phyloP scores from a whole-genome alignment of 2,113 vertebrate genomes.

The Sula dactylatra region DNA sequence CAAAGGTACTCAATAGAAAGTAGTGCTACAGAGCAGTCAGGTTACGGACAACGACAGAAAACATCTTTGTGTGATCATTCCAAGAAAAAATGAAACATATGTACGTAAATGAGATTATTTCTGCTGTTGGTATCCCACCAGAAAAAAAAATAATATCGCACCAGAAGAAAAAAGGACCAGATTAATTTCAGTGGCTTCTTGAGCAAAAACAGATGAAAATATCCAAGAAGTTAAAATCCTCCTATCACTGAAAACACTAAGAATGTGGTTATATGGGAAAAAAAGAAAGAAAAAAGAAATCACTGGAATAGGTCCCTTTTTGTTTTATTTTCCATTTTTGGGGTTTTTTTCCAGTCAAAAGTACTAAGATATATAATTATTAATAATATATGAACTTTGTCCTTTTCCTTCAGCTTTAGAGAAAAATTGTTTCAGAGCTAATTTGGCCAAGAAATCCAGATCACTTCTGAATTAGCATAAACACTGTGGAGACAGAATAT shows the following conservation, averaged over 20 bases:
- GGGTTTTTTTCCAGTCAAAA: not conserved
- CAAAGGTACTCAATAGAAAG: not conserved
- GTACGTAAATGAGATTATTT: not conserved
- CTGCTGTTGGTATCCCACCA: not conserved
- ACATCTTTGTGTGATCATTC: not conserved
- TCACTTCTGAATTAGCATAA: not conserved
- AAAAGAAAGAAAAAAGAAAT: not conserved
- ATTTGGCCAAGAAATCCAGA: not conserved
- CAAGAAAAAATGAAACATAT: not conserved
- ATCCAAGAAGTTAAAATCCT: not conserved
- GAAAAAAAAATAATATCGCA: not conserved
- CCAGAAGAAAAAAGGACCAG: not conserved
- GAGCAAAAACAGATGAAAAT: not conserved
- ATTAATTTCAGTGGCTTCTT: not conserved
- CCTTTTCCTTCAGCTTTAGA: not conserved
- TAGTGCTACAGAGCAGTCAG: not conserved
- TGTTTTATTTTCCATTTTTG: not conserved
- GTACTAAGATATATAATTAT: not conserved
- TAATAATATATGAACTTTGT: not conserved
- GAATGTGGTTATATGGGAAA: not conserved
- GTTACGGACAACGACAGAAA: not conserved
- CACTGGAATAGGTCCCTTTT: not conserved
- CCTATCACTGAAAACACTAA: not conserved
- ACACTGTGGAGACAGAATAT: not conserved
- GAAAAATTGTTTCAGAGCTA: not conserved